A percentile compares a stretch with the other conserved stretches of the same genome.
Conservation (phyloP, 2,797 vertebrate species). For the Kryptolebias ocellatus region DNA sequence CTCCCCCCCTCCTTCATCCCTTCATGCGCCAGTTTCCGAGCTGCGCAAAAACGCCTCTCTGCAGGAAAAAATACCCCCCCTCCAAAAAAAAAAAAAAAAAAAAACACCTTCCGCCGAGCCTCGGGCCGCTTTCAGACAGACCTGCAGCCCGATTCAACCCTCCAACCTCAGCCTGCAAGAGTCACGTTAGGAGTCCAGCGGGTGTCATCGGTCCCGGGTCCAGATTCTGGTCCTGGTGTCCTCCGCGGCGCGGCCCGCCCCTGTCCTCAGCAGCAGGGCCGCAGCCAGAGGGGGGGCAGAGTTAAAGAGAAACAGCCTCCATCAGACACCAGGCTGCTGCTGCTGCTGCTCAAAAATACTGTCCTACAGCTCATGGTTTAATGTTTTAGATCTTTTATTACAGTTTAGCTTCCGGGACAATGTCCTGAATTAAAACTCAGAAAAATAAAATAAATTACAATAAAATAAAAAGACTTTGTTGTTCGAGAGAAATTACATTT, state of each 20-base stretch:
- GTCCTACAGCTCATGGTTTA: too few relatives aligned
- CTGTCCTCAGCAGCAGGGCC: constrained; percentile 56
- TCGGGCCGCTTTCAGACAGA: constrained; percentile 40
- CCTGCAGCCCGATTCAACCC: constrained; percentile 10
- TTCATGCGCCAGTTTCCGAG: constrained; percentile 39
- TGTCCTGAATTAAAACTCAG: too few relatives aligned
- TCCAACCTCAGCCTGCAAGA: constrained; percentile 31
- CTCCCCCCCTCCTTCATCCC: not conserved
- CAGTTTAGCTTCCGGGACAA: too few relatives aligned
- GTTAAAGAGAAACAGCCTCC: constrained; percentile 75
- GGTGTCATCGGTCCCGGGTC: constrained; percentile 61
- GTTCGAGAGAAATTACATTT: too few relatives aligned
- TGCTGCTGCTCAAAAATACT: too few relatives aligned
- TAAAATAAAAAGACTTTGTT: too few relatives aligned
- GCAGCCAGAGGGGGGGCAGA: constrained; percentile 55
- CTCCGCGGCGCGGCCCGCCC: constrained; percentile 62
- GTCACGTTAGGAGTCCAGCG: constrained; percentile 31
- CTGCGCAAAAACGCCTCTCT: constrained; percentile 60
- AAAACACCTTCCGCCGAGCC: constrained; percentile 25
- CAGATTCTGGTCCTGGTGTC: constrained; percentile 51
- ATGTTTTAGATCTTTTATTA: too few relatives aligned
- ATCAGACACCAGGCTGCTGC: not conserved
- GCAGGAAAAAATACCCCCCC: constrained; percentile 61
- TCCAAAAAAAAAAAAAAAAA: too few relatives aligned
- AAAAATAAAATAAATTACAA: too few relatives aligned